phyloP scores from a whole-genome alignment of 2,797 vertebrate species.

The Dipus sagitta region DNA sequence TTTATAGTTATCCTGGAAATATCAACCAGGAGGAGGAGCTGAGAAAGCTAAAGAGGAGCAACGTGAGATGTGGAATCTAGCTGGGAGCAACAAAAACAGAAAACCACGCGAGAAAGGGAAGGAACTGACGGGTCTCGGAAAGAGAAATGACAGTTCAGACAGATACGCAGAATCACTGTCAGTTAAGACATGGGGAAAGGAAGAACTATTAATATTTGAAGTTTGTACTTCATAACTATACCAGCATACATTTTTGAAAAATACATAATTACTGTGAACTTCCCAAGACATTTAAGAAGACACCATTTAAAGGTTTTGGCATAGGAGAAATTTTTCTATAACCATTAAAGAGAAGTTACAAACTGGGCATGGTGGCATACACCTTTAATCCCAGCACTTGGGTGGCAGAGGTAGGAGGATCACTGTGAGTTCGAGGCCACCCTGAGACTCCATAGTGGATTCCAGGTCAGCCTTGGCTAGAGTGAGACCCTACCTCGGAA shows the following conservation, averaged over 20 bases:
- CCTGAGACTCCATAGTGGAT: no score
- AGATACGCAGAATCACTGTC: not conserved
- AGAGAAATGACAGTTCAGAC: not conserved
- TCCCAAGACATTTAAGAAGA: slow-evolving; percentile 1
- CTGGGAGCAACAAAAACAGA: not conserved
- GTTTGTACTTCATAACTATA: not conserved
- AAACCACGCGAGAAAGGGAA: not conserved
- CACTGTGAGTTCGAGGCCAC: no score
- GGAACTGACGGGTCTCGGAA: not conserved
- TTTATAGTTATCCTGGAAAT: slow-evolving; percentile 51
- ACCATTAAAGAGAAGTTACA: slow-evolving; percentile 60
- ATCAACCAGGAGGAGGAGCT: not conserved
- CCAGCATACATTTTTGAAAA: slow-evolving; percentile 43
- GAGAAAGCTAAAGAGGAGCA: not conserved
- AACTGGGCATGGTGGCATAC: not conserved
- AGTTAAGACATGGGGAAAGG: not conserved
- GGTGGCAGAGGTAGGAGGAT: no score
- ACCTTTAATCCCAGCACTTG: no score
- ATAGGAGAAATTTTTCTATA: slow-evolving; percentile 4
- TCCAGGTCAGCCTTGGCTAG: no score
- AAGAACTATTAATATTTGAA: not conserved
- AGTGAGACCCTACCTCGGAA: no score
- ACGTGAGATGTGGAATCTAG: not conserved
- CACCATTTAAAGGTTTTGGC: slow-evolving; percentile 52
- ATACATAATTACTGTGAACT: not conserved